Evolutionary conservation across 2,797 vertebrate genomes (phyloP).

Genomic region (Eulemur mongoz): DNA sequence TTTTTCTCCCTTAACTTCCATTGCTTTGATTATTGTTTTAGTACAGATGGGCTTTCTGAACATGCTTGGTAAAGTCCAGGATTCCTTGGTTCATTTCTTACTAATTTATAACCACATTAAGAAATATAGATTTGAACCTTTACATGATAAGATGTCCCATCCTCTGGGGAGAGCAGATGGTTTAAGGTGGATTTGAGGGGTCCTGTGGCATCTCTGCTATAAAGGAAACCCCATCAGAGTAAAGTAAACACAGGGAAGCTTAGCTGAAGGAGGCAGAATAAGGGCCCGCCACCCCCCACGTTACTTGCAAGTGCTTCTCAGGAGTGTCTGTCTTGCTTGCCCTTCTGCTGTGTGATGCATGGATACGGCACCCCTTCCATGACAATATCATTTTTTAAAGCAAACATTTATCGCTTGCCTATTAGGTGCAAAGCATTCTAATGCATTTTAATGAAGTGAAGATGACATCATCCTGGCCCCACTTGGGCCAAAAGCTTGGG

Average conservation of each 20-base stretch:
- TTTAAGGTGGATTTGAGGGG: not conserved
- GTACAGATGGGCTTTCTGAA: not conserved
- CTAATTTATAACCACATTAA: not conserved
- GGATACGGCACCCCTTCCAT: accelerated
- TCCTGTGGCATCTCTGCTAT: not conserved
- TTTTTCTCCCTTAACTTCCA: not conserved
- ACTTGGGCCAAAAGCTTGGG: not conserved
- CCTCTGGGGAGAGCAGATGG: not conserved
- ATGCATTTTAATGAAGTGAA: not conserved
- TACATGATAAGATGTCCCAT: not conserved
- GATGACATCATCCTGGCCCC: not conserved
- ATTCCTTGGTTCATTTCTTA: not conserved
- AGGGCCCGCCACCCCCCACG: not conserved
- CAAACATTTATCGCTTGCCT: not conserved
- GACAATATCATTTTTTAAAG: not conserved
- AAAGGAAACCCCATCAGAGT: not conserved
- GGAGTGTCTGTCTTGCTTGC: not conserved
- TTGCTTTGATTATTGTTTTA: not conserved
- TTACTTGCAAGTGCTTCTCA: accelerated
- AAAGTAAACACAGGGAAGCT: not conserved
- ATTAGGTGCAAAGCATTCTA: not conserved
- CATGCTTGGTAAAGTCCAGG: not conserved
- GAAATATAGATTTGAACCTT: not conserved
- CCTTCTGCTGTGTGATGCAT: not conserved
- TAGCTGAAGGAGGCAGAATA: not conserved